Conservation (phyloP, 1,140 invertebrate genomes). For the Diorhabda sublineata region DNA sequence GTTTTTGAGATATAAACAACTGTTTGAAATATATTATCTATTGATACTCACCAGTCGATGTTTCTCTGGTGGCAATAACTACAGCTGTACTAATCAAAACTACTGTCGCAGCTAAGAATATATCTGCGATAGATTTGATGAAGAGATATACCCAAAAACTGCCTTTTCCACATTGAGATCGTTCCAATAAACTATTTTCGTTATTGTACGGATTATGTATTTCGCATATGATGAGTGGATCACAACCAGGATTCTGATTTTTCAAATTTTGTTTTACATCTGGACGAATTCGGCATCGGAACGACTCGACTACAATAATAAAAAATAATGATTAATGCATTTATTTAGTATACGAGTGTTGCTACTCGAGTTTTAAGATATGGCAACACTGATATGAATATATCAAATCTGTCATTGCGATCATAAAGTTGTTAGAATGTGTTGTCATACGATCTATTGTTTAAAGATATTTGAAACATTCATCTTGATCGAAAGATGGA, state of each 20-base stretch:
- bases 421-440: too few species aligned
- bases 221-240: slow-evolving; percentile 62
- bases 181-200: slow-evolving; percentile 57
- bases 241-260: slow-evolving; percentile 45
- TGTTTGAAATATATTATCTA: not conserved
- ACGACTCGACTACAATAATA: slow-evolving; percentile 48
- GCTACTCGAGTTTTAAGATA: too few species aligned
- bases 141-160: slow-evolving; percentile 70
- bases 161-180: slow-evolving; percentile 61
- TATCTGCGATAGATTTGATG: slow-evolving; percentile 67
- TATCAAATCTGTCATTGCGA: too few species aligned
- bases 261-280: slow-evolving; percentile 34
- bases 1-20: too few species aligned
- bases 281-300: slow-evolving; percentile 55
- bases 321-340: not conserved
- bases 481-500: too few species aligned
- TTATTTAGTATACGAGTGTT: not conserved
- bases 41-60: slow-evolving; percentile 56
- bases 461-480: too few species aligned
- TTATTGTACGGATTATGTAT: slow-evolving; percentile 64
- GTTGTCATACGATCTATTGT: too few species aligned
- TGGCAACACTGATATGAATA: too few species aligned
- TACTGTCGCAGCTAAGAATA: slow-evolving; percentile 68
- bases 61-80: slow-evolving; percentile 75
- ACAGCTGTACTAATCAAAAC: slow-evolving; percentile 69